Evolutionary conservation across 2,113 vertebrate species (phyloP).

Genomic region (Catharus bicknelli): DNA sequence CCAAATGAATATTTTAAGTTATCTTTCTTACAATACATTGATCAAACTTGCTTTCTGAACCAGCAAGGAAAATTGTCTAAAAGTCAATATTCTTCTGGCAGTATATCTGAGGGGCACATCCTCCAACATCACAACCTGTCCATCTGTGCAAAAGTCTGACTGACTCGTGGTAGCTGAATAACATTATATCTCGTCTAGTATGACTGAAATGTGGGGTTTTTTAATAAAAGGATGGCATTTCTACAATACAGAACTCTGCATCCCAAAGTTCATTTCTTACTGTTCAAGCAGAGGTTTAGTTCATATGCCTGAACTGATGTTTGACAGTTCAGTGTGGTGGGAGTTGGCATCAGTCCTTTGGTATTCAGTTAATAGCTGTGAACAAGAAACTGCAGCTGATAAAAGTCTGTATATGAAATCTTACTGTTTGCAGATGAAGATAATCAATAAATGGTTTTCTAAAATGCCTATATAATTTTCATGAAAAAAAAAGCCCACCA

Average conservation of each 20-base stretch:
- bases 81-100: background rate
- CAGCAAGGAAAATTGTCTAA: background rate
- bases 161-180: background rate
- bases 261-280: background rate
- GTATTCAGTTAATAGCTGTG: background rate
- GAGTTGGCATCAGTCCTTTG: background rate
- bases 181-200: background rate
- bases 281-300: background rate
- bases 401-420: background rate
- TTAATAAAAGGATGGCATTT: background rate
- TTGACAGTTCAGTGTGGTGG: background rate
- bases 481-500: background rate
- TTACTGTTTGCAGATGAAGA: background rate
- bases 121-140: background rate
- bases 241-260: background rate
- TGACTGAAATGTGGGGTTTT: background rate
- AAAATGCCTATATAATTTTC: background rate
- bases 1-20: slow-evolving; percentile 39
- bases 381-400: background rate
- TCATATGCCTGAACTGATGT: background rate
- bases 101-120: background rate
- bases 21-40: background rate
- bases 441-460: background rate
- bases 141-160: background rate
- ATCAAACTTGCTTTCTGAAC: slow-evolving; percentile 17